Conservation (phyloP, 2,888 invertebrate genomes). For the Microchrysa polita region DNA sequence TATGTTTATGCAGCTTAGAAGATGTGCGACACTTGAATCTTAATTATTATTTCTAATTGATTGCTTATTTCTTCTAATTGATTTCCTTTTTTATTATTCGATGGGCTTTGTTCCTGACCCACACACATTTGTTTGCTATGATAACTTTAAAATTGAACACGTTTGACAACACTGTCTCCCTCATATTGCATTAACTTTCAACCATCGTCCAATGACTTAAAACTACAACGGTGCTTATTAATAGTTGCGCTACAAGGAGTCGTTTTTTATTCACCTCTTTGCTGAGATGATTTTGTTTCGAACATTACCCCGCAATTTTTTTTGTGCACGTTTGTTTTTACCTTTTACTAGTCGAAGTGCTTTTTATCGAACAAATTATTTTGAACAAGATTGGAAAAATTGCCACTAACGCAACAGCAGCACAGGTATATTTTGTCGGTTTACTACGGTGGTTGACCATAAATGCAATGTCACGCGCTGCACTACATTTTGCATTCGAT, state of each 20-base stretch:
- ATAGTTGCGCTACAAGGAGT: conserved; percentile 11
- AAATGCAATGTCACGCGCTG: conserved; percentile 4
- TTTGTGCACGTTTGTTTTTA: not conserved
- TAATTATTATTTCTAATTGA: no score
- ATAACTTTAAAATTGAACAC: no score
- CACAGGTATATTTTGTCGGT: not conserved
- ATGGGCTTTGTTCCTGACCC: no score
- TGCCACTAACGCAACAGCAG: not conserved
- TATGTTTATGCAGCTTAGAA: no score
- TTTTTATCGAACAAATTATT: not conserved
- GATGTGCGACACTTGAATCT: no score
- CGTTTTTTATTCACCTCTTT: not conserved
- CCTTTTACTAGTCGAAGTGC: not conserved
- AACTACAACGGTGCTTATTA: conserved; percentile 5
- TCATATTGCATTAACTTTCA: not conserved
- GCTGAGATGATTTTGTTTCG: not conserved
- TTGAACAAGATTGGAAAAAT: not conserved
- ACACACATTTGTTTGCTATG: no score
- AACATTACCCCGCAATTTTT: not conserved
- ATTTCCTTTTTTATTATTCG: no score
- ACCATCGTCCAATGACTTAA: not conserved
- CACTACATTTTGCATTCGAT: conserved; percentile 3
- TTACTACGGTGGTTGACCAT: conserved; percentile 23
- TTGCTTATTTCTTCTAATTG: no score
- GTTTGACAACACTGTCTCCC: conserved; percentile 16